Base-by-base conservation (phyloP, 2,888 invertebrate genomes). In the Protophormia terraenovae region DNA sequence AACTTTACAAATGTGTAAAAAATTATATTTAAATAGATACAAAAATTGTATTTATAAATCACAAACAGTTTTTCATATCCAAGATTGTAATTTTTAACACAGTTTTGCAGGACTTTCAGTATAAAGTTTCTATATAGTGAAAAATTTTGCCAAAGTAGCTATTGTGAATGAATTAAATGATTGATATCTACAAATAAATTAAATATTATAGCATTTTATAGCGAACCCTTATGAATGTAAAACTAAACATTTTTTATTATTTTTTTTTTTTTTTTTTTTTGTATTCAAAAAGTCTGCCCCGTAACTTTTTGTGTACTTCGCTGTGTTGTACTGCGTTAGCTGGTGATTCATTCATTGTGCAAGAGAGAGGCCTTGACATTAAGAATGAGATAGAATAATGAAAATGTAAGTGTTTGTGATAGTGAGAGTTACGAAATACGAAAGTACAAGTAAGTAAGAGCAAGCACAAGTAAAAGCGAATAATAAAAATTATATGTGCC, bases 351-450 rank as follows among this genome's bases (percentile, higher is more conserved):
- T 75, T 47, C 71, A 62, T 66, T 62, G 66, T 71, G 75, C 45
- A 79, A 72, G 80, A 45, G 84, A 76, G 79, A 83, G 64, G 35
- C 76, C 82, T 75, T 84, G 82, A 83, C 83, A 83, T 83, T 83
- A 80, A 83, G 73, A 80, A 84, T 60, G 81, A 77, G 72, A 78
- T 66, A 53, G 58, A 73, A 69, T 64, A 81, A 86, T 72, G 71
- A 45, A 84, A 76, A 62, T 80, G 79, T 81, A 80, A 86, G 81
- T 64, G 81, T 47, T 66, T 77, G 86, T 2, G 83, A 77, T 79
- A 86, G 86, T 77, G 80, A 84, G 77, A 84, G 80, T 86, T 83
- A 81, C 77, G 67, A 86, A 62, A 77, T 83, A 27, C 78, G 77
- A 76, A 83, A 73, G 66, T 80, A 77, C 79, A 84, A 64, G 53